Evolutionary conservation across 2,888 invertebrate genomes (phyloP).

Genomic region (Alsophila aescularia): DNA sequence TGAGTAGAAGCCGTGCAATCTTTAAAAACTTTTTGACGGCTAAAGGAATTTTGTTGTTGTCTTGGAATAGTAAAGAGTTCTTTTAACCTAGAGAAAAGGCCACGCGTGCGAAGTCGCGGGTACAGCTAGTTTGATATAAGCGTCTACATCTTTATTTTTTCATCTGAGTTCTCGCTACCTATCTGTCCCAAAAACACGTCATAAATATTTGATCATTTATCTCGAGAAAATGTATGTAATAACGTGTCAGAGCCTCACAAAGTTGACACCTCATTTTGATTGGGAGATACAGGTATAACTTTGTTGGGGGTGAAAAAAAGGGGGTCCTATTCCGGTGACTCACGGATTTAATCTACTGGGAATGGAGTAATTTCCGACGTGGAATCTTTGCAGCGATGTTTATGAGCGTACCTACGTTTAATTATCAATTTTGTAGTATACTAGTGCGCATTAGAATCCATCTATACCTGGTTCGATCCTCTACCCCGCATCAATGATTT

Average conservation of each 20-base stretch:
- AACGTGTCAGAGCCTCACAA: constrained; percentile 27
- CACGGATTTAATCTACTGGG: constrained; percentile 38
- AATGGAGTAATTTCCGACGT: constrained; percentile 43
- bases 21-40: too few species aligned
- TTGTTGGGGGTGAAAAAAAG: constrained; percentile 14
- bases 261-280: constrained; percentile 33
- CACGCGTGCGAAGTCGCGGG: too few species aligned
- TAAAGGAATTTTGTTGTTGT: too few species aligned
- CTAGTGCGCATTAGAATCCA: too few species aligned
- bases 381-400: constrained; percentile 32
- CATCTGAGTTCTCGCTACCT: constrained; percentile 10
- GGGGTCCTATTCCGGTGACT: constrained; percentile 29
- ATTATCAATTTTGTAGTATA: too few species aligned
- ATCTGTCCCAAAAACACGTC: constrained; percentile 22
- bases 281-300: constrained; percentile 13
- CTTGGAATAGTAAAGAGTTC: too few species aligned
- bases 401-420: background rate
- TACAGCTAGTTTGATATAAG: constrained; percentile 4
- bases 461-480: too few species aligned
- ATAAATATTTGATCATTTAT: constrained; percentile 34
- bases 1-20: too few species aligned
- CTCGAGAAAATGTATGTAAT: constrained; percentile 25
- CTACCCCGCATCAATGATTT: too few species aligned
- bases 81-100: too few species aligned
- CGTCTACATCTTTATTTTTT: constrained; percentile 15